phyloP scores from a whole-genome alignment of 2,888 invertebrate species.

The Acanthococcus lagerstroemiae region DNA sequence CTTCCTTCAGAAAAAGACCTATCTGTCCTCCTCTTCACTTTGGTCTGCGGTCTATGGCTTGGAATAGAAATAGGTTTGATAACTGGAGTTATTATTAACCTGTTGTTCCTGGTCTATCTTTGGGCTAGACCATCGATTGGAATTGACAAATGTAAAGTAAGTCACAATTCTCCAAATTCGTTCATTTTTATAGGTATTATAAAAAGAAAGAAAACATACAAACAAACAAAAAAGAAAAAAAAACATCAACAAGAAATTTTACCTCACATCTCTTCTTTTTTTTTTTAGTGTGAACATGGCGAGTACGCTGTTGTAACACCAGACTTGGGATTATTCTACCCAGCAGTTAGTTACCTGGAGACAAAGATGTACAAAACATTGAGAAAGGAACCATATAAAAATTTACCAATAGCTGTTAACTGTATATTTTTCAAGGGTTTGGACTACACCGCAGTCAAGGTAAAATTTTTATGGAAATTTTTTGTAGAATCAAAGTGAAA shows the following conservation, averaged over 20 bases:
- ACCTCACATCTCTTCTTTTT: too few relatives aligned
- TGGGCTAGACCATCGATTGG: slow-evolving; percentile 55
- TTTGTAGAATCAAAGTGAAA: too few relatives aligned
- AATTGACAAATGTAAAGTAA: slow-evolving; percentile 44
- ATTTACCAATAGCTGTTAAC: slow-evolving; percentile 52
- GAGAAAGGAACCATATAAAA: slow-evolving; percentile 42
- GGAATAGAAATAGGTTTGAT: slow-evolving; percentile 73
- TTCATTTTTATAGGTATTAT: not conserved
- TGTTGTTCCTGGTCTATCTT: slow-evolving; percentile 53
- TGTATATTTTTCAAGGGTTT: slow-evolving; percentile 53
- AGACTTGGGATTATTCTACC: slow-evolving; percentile 57
- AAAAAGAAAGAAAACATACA: too few relatives aligned
- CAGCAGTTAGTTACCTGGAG: slow-evolving; percentile 56
- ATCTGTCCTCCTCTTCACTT: slow-evolving; percentile 56
- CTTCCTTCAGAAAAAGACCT: slow-evolving; percentile 53
- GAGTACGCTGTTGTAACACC: slow-evolving; percentile 53
- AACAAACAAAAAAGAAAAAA: too few relatives aligned
- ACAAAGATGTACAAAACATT: slow-evolving; percentile 44
- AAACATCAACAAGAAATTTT: too few relatives aligned
- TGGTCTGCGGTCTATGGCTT: slow-evolving; percentile 54
- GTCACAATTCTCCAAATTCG: slow-evolving; percentile 1
- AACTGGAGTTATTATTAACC: slow-evolving; percentile 56
- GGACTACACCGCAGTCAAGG: slow-evolving; percentile 59
- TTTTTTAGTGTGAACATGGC: slow-evolving; percentile 40
- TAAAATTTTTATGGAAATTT: too few relatives aligned